Evolutionary conservation across 2,797 vertebrate species (phyloP).

Genomic region (Poliocrania exsul): DNA sequence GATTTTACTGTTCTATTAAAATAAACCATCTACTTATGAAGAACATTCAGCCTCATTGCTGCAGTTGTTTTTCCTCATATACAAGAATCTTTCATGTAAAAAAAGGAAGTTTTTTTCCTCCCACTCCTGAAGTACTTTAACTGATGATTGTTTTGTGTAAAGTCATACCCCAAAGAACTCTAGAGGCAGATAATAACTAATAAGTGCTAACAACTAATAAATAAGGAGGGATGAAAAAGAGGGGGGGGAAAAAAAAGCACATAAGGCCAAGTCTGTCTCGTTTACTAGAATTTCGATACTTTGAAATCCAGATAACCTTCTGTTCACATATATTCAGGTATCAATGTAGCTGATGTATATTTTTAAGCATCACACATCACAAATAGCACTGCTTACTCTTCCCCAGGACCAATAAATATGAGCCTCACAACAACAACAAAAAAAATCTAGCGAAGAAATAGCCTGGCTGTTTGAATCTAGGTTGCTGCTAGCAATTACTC

Average conservation of each 20-base stretch:
- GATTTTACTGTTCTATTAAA: not conserved
- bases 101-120: not conserved
- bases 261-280: not conserved
- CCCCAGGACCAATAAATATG: not conserved
- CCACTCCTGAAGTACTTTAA: not conserved
- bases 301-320: not conserved
- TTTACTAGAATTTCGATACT: not conserved
- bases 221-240: not conserved
- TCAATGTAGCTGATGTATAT: rapidly evolving
- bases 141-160: not conserved
- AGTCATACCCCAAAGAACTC: not conserved
- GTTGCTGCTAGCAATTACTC: not conserved
- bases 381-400: not conserved
- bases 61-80: not conserved
- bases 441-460: not conserved
- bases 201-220: not conserved
- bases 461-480: not conserved
- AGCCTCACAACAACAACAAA: not conserved
- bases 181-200: not conserved
- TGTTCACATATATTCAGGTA: not conserved
- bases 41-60: not conserved
- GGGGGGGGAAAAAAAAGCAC: not conserved
- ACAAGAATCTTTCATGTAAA: not conserved
- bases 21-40: not conserved
- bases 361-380: not conserved